Evolutionary conservation across 2,113 vertebrate genomes (phyloP).

Genomic region (Rhynchopsitta pachyrhyncha): DNA sequence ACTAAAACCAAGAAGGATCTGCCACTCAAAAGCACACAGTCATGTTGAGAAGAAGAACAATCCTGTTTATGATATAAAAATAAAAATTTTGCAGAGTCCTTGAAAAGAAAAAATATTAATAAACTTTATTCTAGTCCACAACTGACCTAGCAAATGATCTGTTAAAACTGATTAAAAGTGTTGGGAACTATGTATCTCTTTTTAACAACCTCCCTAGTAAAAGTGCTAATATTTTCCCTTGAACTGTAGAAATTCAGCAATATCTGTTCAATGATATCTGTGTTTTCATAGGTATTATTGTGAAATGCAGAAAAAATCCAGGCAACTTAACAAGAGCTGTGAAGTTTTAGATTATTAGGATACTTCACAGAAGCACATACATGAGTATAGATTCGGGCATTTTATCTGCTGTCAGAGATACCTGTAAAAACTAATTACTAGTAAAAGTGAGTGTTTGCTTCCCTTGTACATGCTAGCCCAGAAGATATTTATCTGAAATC

Average conservation of each 20-base stretch:
- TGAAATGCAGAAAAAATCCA: neutral
- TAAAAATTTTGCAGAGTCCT: neutral
- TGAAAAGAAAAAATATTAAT: neutral
- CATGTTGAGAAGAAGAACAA: neutral
- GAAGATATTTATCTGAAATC: neutral
- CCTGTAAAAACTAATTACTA: neutral
- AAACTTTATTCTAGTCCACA: neutral
- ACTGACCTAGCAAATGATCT: neutral
- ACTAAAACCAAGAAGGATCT: neutral
- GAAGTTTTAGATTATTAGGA: neutral
- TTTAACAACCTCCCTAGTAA: neutral
- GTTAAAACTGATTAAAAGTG: neutral
- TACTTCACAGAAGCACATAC: neutral
- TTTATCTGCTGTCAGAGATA: neutral
- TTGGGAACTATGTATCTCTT: neutral
- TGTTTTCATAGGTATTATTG: neutral
- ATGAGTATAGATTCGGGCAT: neutral
- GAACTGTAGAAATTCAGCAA: neutral
- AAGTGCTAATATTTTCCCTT: neutral
- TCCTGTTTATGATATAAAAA: neutral
- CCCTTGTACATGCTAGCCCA: neutral
- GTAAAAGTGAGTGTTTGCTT: neutral
- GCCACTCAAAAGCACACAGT: neutral
- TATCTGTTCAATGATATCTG: accelerated
- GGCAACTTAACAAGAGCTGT: neutral